These are phyloP conservation scores for Chrysodeixis includens DNA, from an alignment of 2,888 invertebrate genomes.

Conservation along the genomic window DNA sequence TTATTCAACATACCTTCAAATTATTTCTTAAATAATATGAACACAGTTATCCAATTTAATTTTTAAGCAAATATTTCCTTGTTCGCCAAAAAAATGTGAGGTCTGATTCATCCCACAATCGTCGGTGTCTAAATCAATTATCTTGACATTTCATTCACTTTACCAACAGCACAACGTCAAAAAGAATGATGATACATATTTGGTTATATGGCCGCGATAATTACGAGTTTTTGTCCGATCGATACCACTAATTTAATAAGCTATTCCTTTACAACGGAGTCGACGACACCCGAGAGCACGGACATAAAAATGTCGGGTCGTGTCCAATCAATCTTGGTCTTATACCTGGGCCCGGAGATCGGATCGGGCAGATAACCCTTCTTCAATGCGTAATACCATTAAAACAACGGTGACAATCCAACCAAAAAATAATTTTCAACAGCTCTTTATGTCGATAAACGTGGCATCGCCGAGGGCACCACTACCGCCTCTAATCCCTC, in stretches of 20 bases:
- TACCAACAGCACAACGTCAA: constrained; percentile 61
- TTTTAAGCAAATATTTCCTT: constrained; percentile 33
- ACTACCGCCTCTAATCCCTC: constrained; percentile 67
- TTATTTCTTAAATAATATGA: not conserved
- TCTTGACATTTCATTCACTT: constrained; percentile 66
- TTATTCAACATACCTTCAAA: not conserved
- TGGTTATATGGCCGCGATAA: constrained; percentile 68
- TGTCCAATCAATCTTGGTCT: constrained; percentile 86
- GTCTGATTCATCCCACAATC: constrained; percentile 36
- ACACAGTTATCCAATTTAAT: constrained; percentile 4
- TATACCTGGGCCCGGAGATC: constrained; percentile 84
- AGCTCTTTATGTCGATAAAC: constrained; percentile 78
- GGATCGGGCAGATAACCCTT: constrained; percentile 86
- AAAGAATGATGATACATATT: constrained; percentile 67
- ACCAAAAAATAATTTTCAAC: constrained; percentile 88
- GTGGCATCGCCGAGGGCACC: constrained; percentile 35
- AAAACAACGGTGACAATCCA: constrained; percentile 89
- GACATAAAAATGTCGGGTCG: constrained; percentile 85
- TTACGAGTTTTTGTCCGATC: constrained; percentile 75
- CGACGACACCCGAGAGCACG: constrained; percentile 84
- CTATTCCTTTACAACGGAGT: constrained; percentile 77
- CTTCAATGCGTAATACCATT: constrained; percentile 88
- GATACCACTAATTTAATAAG: constrained; percentile 86
- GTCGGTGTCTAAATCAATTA: constrained; percentile 55
- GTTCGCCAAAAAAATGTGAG: constrained; percentile 43